phyloP scores from a whole-genome alignment of 2,113 vertebrate species.

The Deroptyus accipitrinus region DNA sequence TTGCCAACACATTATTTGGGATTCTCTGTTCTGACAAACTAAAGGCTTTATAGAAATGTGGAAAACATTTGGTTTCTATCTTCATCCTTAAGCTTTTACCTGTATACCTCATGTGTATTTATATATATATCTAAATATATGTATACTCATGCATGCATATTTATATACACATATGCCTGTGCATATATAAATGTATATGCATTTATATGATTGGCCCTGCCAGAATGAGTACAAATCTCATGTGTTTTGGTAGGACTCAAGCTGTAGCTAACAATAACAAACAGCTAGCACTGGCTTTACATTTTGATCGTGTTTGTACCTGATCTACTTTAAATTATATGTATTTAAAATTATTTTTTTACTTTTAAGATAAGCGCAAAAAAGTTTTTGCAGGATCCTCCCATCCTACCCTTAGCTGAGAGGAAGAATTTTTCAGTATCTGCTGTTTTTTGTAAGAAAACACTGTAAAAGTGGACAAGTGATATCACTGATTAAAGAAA shows the following conservation, averaged over 20 bases:
- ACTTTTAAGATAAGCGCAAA: neutral
- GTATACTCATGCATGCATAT: fast-evolving
- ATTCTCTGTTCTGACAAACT: neutral
- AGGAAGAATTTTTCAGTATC: neutral
- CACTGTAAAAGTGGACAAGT: neutral
- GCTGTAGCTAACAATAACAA: neutral
- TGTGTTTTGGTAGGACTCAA: neutral
- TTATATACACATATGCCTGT: neutral
- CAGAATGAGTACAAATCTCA: neutral
- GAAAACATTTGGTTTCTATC: neutral
- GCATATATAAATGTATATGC: fast-evolving
- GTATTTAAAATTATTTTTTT: neutral
- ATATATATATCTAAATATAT: neutral
- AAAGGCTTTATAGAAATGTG: neutral
- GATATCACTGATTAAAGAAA: constrained; percentile 6
- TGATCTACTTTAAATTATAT: neutral
- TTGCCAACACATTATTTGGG: fast-evolving
- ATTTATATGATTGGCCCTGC: neutral
- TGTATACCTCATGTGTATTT: neutral
- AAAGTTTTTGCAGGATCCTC: neutral
- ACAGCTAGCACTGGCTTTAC: neutral
- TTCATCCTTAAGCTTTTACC: neutral
- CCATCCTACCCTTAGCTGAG: neutral
- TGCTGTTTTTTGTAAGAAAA: neutral
- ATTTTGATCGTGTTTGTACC: neutral